Evolutionary conservation across 2,797 vertebrate genomes (phyloP).

Genomic region (Catostomus latipinnis): DNA sequence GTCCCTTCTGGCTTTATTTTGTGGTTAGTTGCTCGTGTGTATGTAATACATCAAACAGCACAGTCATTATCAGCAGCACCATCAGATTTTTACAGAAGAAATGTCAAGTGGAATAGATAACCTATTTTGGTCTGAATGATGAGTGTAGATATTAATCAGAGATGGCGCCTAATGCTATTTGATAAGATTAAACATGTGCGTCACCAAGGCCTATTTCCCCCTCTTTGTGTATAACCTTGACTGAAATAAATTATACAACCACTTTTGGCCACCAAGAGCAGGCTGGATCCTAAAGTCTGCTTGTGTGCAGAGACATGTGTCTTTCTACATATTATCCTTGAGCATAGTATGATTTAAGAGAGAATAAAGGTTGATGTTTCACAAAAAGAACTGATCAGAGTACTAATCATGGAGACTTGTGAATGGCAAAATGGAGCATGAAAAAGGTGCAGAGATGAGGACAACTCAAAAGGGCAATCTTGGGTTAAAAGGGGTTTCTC

Average conservation of each 20-base stretch:
- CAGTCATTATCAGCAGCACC: not conserved
- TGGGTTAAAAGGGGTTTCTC: too few species aligned
- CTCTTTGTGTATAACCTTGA: conserved; percentile 30
- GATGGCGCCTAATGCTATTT: conserved; percentile 21
- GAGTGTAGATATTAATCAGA: conserved; percentile 35
- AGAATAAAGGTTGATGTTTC: too few species aligned
- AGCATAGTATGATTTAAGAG: too few species aligned
- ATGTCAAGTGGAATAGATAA: conserved; percentile 9
- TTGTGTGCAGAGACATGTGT: not conserved
- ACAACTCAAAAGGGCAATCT: too few species aligned
- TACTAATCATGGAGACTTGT: too few species aligned
- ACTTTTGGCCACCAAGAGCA: not conserved
- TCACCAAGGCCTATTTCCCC: conserved; percentile 20
- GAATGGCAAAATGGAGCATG: too few species aligned
- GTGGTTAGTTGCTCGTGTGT: not conserved
- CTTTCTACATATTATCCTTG: not conserved
- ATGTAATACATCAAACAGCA: not conserved
- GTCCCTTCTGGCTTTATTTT: not conserved
- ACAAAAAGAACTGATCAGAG: too few species aligned
- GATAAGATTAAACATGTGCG: conserved; percentile 48
- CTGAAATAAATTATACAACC: conserved; percentile 24
- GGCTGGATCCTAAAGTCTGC: not conserved
- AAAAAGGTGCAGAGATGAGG: too few species aligned
- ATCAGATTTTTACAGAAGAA: not conserved
- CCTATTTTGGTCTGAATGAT: conserved; percentile 5